phyloP scores from a whole-genome alignment of 2,888 invertebrate genomes.

The Metacarcinus magister region DNA sequence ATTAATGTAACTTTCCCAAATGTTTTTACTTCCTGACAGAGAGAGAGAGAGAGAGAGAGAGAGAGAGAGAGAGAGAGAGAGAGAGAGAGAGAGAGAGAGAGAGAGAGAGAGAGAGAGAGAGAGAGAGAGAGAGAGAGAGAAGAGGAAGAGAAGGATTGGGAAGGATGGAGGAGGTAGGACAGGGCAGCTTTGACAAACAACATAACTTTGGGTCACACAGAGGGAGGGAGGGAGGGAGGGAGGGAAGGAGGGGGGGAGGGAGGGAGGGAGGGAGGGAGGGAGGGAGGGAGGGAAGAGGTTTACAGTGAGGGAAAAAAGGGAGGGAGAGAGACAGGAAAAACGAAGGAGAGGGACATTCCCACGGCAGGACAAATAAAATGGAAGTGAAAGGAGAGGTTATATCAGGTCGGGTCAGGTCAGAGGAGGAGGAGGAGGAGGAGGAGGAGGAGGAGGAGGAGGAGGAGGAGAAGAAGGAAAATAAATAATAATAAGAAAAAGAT shows the following conservation, averaged over 20 bases:
- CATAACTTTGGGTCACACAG: not conserved
- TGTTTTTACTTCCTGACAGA: too few relatives aligned
- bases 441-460: not conserved
- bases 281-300: not conserved
- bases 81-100: not conserved
- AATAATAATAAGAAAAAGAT: not conserved
- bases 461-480: not conserved
- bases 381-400: constrained; percentile 7
- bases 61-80: not conserved
- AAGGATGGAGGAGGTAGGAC: not conserved
- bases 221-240: not conserved
- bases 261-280: not conserved
- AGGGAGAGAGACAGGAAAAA: not conserved
- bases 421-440: not conserved
- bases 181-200: not conserved
- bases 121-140: not conserved
- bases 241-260: not conserved
- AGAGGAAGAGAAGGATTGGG: not conserved
- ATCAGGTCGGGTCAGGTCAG: not conserved
- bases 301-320: not conserved
- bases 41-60: not conserved
- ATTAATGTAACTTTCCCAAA: too few relatives aligned
- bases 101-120: not conserved
- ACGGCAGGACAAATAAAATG: not conserved
- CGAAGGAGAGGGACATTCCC: not conserved